Percentiles rank a stretch among this genome's conserved stretches.
Conservation (phyloP, 2,113 vertebrate species). For the Ahaetulla prasina region DNA sequence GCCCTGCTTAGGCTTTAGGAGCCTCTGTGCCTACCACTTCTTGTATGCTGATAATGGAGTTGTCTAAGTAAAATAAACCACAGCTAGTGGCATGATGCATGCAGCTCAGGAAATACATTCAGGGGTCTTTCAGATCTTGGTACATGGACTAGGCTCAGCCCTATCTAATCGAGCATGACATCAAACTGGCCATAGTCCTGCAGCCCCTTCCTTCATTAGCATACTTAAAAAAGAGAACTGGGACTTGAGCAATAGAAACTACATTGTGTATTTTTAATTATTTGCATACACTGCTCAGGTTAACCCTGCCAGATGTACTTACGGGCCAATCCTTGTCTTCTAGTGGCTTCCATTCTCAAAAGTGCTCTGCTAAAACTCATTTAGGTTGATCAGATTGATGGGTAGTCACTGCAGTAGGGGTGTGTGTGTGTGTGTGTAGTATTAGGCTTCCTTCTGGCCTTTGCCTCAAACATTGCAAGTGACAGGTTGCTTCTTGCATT, state of each 20-base stretch:
- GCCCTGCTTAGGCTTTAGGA: neutral
- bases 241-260: neutral
- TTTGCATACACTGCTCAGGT: neutral
- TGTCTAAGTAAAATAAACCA: neutral
- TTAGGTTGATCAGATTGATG: neutral
- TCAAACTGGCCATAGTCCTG: too few species aligned
- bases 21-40: neutral
- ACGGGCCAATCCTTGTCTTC: neutral
- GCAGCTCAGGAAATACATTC: neutral
- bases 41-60: neutral
- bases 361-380: neutral
- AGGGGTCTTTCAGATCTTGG: neutral
- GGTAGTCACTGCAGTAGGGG: neutral
- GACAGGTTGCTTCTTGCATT: neutral
- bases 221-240: neutral
- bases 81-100: neutral
- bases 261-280: neutral
- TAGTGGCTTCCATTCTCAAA: neutral
- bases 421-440: neutral
- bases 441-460: neutral
- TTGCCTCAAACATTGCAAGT: neutral
- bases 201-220: neutral
- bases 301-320: neutral
- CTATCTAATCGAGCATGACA: neutral
- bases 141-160: neutral